phyloP scores from a whole-genome alignment of 2,797 vertebrate species.

The Syndactyla subalaris region DNA sequence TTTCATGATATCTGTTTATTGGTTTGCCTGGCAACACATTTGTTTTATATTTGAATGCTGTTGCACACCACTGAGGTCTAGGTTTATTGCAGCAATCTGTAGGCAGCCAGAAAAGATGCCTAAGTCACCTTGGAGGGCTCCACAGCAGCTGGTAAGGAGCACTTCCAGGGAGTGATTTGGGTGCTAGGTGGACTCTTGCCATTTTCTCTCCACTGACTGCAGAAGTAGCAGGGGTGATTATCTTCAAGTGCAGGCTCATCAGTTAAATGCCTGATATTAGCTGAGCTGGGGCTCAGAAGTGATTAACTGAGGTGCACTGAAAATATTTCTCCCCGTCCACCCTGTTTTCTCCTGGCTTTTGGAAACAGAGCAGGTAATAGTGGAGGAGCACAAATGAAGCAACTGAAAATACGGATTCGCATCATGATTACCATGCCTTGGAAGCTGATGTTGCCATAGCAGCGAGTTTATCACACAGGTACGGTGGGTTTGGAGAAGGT shows the following conservation, averaged over 20 bases:
- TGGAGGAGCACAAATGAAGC: not conserved
- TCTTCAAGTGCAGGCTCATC: not conserved
- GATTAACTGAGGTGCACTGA: not conserved
- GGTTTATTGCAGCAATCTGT: not conserved
- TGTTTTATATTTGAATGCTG: not conserved
- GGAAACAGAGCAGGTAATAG: not conserved
- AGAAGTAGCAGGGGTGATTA: accelerated
- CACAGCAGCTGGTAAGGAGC: not conserved
- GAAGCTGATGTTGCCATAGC: not conserved
- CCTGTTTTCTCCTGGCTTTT: not conserved
- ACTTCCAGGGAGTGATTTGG: not conserved
- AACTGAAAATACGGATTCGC: accelerated
- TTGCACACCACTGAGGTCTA: not conserved
- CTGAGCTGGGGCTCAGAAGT: not conserved
- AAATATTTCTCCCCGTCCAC: not conserved
- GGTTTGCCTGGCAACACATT: not conserved
- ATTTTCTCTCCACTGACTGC: not conserved
- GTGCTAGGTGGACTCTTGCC: not conserved
- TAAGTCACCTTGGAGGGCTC: not conserved
- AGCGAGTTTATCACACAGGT: not conserved
- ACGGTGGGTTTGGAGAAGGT: not conserved
- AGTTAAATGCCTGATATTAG: not conserved
- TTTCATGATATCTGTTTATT: not conserved
- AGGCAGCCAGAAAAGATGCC: not conserved
- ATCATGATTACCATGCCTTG: not conserved